Evolutionary conservation across 2,888 invertebrate species (phyloP).

Genomic region (Eupelmus urozonus): DNA sequence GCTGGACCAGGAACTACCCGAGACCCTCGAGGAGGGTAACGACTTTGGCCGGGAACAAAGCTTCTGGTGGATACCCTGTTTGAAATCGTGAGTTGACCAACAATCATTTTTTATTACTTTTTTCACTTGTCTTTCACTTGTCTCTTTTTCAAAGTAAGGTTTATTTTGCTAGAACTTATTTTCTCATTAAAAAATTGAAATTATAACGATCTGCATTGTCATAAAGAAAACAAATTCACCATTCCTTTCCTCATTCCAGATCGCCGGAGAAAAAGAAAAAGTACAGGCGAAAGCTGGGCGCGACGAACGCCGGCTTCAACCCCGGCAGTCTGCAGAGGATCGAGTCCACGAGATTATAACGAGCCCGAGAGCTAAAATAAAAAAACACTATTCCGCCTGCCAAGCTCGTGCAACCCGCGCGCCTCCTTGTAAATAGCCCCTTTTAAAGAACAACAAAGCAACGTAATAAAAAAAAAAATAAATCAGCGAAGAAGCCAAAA

Average conservation of each 20-base stretch:
- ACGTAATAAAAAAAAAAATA: neutral
- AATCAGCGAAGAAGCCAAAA: neutral
- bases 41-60: conserved; percentile 89
- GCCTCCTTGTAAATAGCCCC: conserved; percentile 15
- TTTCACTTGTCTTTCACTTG: neutral
- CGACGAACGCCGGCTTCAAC: conserved; percentile 72
- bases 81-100: conserved; percentile 68
- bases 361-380: conserved; percentile 34
- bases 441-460: neutral
- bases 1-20: conserved; percentile 90
- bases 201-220: neutral
- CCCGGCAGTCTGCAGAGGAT: conserved; percentile 72
- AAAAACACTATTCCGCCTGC: too few species aligned
- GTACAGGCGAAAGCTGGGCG: conserved; percentile 68
- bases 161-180: neutral
- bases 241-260: too few species aligned
- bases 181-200: neutral
- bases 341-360: conserved; percentile 74
- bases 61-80: conserved; percentile 87
- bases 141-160: neutral
- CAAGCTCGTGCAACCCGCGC: too few species aligned
- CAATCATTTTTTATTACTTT: neutral
- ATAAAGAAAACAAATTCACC: neutral
- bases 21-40: conserved; percentile 91
- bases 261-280: conserved; percentile 71